Evolutionary conservation across 1,140 invertebrate genomes (phyloP).

Genomic region (Heliconius hermathena): DNA sequence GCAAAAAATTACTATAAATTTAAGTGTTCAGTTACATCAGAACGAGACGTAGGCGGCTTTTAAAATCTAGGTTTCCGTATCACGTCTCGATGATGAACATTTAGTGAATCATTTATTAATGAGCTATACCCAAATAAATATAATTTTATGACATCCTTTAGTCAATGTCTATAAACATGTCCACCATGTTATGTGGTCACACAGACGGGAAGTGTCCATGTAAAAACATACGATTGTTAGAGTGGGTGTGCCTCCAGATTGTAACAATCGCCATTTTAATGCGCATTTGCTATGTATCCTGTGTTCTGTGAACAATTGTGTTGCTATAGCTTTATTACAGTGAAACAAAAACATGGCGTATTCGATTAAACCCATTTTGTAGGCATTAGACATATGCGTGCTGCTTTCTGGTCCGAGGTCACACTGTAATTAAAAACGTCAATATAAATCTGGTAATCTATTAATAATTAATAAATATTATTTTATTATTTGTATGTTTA

Average conservation of each 20-base stretch:
- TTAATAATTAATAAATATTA: conserved; percentile 1
- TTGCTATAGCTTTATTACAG: conserved; percentile 9
- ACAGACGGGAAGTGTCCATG: conserved; percentile 64
- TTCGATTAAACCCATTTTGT: conserved; percentile 15
- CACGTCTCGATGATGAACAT: conserved; percentile 30
- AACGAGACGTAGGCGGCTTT: conserved; percentile 47
- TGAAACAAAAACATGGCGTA: conserved; percentile 20
- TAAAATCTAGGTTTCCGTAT: conserved; percentile 49
- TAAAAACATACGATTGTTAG: conserved; percentile 60
- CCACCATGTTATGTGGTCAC: background rate
- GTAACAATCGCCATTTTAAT: conserved; percentile 58
- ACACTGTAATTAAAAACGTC: conserved; percentile 52
- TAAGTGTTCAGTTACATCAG: conserved; percentile 16
- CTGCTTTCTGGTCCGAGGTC: conserved; percentile 46
- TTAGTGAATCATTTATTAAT: conserved; percentile 39
- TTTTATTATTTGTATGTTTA: background rate
- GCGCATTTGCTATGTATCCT: conserved; percentile 56
- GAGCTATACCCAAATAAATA: conserved; percentile 17
- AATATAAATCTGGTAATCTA: conserved; percentile 28
- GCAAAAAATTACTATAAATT: background rate
- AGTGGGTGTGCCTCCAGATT: conserved; percentile 63
- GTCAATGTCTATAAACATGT: conserved; percentile 23
- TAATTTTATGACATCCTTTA: conserved; percentile 4
- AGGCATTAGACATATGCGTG: background rate
- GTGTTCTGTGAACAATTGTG: conserved; percentile 37